Evolutionary conservation across 2,113 vertebrate genomes (phyloP).

Genomic region (Cichladusa arquata): DNA sequence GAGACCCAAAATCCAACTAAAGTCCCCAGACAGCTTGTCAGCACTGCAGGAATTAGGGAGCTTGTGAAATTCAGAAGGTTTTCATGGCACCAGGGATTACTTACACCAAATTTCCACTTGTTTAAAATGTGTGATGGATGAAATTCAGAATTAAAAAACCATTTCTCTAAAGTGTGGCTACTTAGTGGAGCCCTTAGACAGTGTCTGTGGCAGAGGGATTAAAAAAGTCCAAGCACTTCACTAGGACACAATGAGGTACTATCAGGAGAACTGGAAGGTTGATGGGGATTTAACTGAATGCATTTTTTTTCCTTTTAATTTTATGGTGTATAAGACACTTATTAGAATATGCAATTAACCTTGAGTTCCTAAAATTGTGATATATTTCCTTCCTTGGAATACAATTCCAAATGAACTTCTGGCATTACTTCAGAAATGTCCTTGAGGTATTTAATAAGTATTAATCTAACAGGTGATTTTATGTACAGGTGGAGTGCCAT

Average conservation of each 20-base stretch:
- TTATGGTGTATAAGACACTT: slow-evolving; percentile 8
- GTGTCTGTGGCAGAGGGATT: not conserved
- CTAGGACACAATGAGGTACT: not conserved
- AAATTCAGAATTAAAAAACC: not conserved
- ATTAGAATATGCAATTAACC: slow-evolving; percentile 56
- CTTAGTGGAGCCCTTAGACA: not conserved
- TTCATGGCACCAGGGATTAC: not conserved
- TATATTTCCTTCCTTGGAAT: slow-evolving; percentile 39
- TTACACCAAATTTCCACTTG: not conserved
- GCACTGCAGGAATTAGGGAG: not conserved
- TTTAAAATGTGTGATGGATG: not conserved
- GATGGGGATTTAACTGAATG: not conserved
- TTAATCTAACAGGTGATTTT: slow-evolving; percentile 55
- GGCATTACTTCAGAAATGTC: slow-evolving; percentile 40
- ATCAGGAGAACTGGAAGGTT: not conserved
- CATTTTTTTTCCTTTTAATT: slow-evolving; percentile 11
- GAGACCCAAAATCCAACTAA: not conserved
- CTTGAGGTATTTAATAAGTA: slow-evolving; percentile 57
- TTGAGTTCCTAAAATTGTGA: slow-evolving; percentile 56
- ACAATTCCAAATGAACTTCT: slow-evolving; percentile 24
- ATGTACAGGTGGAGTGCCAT: slow-evolving; percentile 22
- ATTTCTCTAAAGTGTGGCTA: not conserved
- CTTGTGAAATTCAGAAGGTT: not conserved
- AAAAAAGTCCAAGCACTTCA: not conserved
- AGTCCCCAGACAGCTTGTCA: not conserved